Percentiles rank a stretch among this genome's conserved stretches.
Evolutionary conservation across 2,888 invertebrate genomes (phyloP).

Genomic region (Nomada ruficornis): DNA sequence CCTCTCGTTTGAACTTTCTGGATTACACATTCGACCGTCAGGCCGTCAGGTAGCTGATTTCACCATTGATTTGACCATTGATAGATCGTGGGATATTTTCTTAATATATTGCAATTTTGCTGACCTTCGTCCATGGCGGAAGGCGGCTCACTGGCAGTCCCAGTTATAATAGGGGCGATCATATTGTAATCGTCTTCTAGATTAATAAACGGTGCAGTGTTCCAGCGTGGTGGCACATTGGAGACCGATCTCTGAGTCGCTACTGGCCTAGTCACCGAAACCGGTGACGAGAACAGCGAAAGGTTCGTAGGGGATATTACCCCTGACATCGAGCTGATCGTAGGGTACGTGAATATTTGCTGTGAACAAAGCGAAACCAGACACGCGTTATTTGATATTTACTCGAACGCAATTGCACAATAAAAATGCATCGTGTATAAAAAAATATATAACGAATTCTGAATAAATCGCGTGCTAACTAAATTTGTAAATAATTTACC

Average conservation of each 20-base stretch:
- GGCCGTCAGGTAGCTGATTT: too few relatives aligned
- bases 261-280: conserved; percentile 89
- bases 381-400: too few relatives aligned
- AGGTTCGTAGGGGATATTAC: conserved; percentile 95
- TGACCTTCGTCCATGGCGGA: conserved; percentile 82
- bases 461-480: too few relatives aligned
- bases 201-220: conserved; percentile 92
- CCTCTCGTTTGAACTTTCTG: not conserved
- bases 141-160: conserved; percentile 84
- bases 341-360: conserved; percentile 96
- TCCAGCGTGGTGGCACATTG: conserved; percentile 90
- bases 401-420: too few relatives aligned
- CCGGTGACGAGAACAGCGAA: conserved; percentile 91
- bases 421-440: too few relatives aligned
- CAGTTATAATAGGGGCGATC: conserved; percentile 90
- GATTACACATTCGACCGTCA: too few relatives aligned
- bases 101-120: not conserved
- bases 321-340: conserved; percentile 93
- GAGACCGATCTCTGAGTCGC: conserved; percentile 87
- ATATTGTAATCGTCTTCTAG: conserved; percentile 98
- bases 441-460: too few relatives aligned
- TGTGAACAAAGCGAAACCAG: conserved; percentile 81
- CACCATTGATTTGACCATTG: too few relatives aligned
- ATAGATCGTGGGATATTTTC: too few relatives aligned
- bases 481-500: too few relatives aligned